Evolutionary conservation across 2,113 vertebrate species (phyloP).

Genomic region (Pseudorasbora parva): DNA sequence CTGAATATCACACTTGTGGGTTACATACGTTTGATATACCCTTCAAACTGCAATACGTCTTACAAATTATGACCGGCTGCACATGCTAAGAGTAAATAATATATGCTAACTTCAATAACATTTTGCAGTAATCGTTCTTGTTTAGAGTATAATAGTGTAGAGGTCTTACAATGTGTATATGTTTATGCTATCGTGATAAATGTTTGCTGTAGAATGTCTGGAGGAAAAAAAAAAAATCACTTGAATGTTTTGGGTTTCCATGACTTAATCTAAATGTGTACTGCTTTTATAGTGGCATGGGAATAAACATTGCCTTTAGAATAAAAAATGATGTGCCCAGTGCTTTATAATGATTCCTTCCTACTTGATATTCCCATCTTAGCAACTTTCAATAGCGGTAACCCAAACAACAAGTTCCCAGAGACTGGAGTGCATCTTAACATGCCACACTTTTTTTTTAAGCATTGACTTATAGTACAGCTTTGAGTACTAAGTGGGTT

Average conservation of each 20-base stretch:
- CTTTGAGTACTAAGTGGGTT: constrained; percentile 28
- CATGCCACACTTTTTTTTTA: constrained; percentile 48
- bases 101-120: background rate
- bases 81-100: constrained; percentile 24
- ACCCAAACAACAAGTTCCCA: constrained; percentile 66
- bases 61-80: background rate
- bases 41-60: background rate
- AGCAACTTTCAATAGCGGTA: constrained; percentile 73
- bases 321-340: constrained; percentile 52
- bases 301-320: constrained; percentile 37
- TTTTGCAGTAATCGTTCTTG: background rate
- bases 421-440: constrained; percentile 54
- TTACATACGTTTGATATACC: background rate
- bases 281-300: constrained; percentile 19
- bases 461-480: constrained; percentile 40
- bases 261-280: constrained; percentile 8
- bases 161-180: background rate
- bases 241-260: background rate
- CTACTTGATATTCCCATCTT: constrained; percentile 70
- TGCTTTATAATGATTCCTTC: constrained; percentile 55
- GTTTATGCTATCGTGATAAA: background rate
- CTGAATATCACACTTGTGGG: constrained; percentile 14
- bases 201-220: background rate
- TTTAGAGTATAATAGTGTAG: constrained; percentile 12
- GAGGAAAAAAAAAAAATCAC: background rate